Base-by-base conservation (phyloP, 2,113 vertebrate species). In the Indicator maculatus region DNA sequence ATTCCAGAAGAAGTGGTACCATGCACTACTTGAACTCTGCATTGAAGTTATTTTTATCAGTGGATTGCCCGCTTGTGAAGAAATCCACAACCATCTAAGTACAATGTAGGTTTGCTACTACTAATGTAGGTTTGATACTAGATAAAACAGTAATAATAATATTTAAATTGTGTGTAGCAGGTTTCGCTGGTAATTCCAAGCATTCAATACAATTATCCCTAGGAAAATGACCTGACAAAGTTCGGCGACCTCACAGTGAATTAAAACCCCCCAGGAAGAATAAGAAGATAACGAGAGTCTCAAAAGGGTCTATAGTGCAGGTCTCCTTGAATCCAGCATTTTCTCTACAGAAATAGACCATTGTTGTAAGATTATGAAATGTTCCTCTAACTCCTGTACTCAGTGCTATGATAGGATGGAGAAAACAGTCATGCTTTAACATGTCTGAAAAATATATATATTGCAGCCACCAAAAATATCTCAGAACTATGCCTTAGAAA, bases 181-280 rank as follows among this genome's bases (percentile, higher is more conserved):
- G 12, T 64, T 47, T 86, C 11, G 11, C 28, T 9, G 2, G 12
- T 83, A 13, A 31, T 69, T 64, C 19, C 10, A 64, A 83, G 6
- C 12, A 41, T 69, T 83, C 36, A n/a, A 28, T 31, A 52, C 4
- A 15, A 33, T 64, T 65, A 52, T 21, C 4, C 6, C 6, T 38
- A 80, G 39, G 59, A 61, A 92, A 90, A 86, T 56, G 8, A 60
- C 13, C 55, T 69, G 27, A 30, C 24, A 50, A 90, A 53, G 9
- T 47, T 28, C 0, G 0, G 8, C 61, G 41, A 55, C 15, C 5
- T 55, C 75, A 70, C 12, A 82, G 18, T 9, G 53, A 64, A 4
- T 30, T 79, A 64, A 79, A 93, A 88, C 60, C 79, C 28, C 12
- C 16, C 24, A 45, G 38, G 44, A 53, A 79, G 45, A 81, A 81